These are phyloP conservation scores for Scelioninae gen. 1 DNA, from an alignment of 2,888 invertebrate species.

Conservation along the genomic window DNA sequence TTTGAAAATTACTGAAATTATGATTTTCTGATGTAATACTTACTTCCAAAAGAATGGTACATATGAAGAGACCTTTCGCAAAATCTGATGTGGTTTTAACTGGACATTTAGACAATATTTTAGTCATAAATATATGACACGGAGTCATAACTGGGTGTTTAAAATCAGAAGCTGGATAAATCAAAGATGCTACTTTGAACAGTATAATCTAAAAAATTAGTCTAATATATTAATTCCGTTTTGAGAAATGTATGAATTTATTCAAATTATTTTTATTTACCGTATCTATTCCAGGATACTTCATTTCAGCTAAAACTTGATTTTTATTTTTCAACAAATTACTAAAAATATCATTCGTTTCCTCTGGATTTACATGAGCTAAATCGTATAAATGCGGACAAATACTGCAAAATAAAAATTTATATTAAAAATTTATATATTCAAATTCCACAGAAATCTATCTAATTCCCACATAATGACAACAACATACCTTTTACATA, in stretches of 20 bases:
- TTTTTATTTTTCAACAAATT: constrained; percentile 87
- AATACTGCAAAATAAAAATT: no score
- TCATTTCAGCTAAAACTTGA: constrained; percentile 88
- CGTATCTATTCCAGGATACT: constrained; percentile 88
- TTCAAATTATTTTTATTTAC: constrained; percentile 73
- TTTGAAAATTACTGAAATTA: no score
- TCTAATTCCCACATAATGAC: no score
- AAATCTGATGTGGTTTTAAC: constrained; percentile 89
- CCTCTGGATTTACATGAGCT: constrained; percentile 88
- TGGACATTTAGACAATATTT: constrained; percentile 89
- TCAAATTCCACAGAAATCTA: no score
- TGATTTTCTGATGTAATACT: no score
- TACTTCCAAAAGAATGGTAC: constrained; percentile 90
- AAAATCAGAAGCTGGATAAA: constrained; percentile 96
- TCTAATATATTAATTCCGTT: background rate
- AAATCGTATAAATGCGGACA: no score
- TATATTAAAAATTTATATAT: no score
- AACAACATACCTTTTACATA: no score
- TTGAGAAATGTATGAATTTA: background rate
- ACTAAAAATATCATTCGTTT: no score
- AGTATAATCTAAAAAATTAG: constrained; percentile 86
- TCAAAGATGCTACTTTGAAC: constrained; percentile 91
- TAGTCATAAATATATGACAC: constrained; percentile 91
- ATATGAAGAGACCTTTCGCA: constrained; percentile 91
- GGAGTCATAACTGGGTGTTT: constrained; percentile 91